These are phyloP conservation scores for Tyrophagus putrescentiae DNA, from an alignment of 1,140 invertebrate species.

Conservation along the genomic window DNA sequence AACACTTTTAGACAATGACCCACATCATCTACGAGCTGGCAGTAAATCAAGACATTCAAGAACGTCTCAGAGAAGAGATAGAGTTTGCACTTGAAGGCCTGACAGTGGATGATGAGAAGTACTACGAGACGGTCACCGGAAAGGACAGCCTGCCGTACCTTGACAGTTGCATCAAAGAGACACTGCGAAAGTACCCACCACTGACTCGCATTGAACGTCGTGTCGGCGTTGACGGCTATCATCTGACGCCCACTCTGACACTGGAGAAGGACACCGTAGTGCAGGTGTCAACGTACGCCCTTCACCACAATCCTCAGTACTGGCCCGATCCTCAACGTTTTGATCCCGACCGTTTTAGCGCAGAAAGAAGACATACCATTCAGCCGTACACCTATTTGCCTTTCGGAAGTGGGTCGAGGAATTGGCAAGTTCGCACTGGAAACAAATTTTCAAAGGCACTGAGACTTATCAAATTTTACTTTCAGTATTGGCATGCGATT, in stretches of 20 bases:
- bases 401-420: neutral
- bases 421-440: too few species aligned
- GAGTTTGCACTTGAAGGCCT: too few species aligned
- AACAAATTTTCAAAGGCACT: too few species aligned
- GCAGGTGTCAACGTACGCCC: conserved; percentile 42
- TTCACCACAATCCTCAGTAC: conserved; percentile 45
- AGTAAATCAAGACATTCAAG: conserved; percentile 40
- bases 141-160: neutral
- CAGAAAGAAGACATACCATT: neutral
- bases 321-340: conserved; percentile 45
- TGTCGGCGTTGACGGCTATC: neutral
- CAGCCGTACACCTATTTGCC: conserved; percentile 1
- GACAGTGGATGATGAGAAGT: too few species aligned
- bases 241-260: neutral
- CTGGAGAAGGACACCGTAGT: conserved; percentile 33
- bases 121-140: too few species aligned
- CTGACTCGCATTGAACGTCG: neutral
- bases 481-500: neutral
- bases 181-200: neutral
- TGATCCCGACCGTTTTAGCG: conserved; percentile 41
- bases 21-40: conserved; percentile 44
- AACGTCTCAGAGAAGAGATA: neutral
- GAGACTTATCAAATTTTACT: too few species aligned
- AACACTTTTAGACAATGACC: too few species aligned
- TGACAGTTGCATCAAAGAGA: neutral